Evolutionary conservation across 23 tunicate species (phyloP).

Genomic region (Trididemnum miniatum): DNA sequence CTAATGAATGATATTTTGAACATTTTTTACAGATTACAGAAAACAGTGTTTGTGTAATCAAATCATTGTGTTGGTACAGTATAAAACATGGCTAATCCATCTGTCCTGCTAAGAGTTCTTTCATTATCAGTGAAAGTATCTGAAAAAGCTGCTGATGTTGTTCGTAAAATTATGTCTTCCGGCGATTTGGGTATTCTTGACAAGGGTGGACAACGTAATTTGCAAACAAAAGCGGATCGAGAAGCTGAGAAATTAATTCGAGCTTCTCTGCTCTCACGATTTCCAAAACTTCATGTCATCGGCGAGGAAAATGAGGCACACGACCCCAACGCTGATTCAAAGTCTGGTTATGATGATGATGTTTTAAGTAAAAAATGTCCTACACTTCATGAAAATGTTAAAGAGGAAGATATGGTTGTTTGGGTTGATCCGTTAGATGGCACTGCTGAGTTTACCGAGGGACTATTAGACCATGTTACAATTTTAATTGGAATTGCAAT

Average conservation of each 20-base stretch:
- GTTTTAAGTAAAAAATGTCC: slow-evolving; percentile 84
- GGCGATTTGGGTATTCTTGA: slow-evolving; percentile 97
- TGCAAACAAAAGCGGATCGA: slow-evolving; percentile 97
- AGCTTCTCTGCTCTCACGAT: slow-evolving; percentile 68
- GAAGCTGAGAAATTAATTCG: slow-evolving; percentile 80
- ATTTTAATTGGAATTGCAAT: slow-evolving; percentile 94
- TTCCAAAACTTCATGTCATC: slow-evolving; percentile 73
- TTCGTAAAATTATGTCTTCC: slow-evolving; percentile 82
- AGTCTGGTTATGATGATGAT: slow-evolving; percentile 59
- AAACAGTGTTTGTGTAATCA: too few species aligned
- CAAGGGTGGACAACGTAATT: slow-evolving; percentile 97
- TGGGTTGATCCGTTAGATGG: slow-evolving; percentile 99
- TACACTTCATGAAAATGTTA: slow-evolving; percentile 37
- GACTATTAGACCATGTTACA: slow-evolving; percentile 92
- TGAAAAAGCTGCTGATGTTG: slow-evolving; percentile 93
- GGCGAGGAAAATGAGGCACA: slow-evolving; percentile 92
- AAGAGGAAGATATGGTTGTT: slow-evolving; percentile 76
- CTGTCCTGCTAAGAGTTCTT: slow-evolving; percentile 54
- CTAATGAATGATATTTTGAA: too few species aligned
- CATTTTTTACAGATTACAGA: too few species aligned
- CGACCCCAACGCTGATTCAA: slow-evolving; percentile 79
- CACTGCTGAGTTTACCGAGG: slow-evolving; percentile 95
- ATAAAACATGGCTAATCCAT: slow-evolving; percentile 17
- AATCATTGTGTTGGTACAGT: not conserved
- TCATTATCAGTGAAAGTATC: slow-evolving; percentile 85